Evolutionary conservation across 2,888 invertebrate genomes (phyloP), one percentile per base, ranked within the genome.

Genomic region (Andrena dorsata): DNA sequence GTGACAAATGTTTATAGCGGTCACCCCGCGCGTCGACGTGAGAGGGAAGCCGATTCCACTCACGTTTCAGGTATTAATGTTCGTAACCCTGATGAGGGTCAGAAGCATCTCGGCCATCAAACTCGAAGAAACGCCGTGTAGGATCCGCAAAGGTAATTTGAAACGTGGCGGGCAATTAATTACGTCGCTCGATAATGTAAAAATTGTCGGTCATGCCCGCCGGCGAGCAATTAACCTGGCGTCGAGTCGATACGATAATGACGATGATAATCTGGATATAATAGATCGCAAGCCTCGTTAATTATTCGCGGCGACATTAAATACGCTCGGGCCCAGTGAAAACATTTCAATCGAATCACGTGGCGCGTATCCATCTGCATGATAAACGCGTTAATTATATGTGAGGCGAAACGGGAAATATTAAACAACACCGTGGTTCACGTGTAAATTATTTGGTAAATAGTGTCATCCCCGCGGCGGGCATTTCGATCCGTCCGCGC

Each of bases 341-440:
- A 77, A 66, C 70, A 74, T 76, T 83, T 83, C 70, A 71, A 82
- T 77, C 65, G 74, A 49, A 82, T 70, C 68, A 26, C 30, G 61
- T 4, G n/a, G 10, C 4, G 23, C 53, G 41, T 60, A 65, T 66
- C 83, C 53, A 66, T 58, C 66, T 61, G 83, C 41, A 68, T 68
- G 71, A 71, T 83, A 63, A 82, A 74, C 70, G 58, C 32, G 83
- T 71, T 82, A 82, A 83, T 83, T 73, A 74, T 64, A 63, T 61
- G 51, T 28, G n/a, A 23, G 49, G 10, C 63, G 30, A 35, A 47
- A 23, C 49, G 16, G 26, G 65, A 60, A 53, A 61, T 81, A 70
- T 74, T 74, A 69, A 53, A 35, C 64, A 70, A 16, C 53, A 30
- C 28, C n/a, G 60, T 4, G 23, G 41, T 41, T 0, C 0, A 1